A percentile compares a stretch with the other conserved stretches of the same genome.
Conservation (phyloP, 2,113 vertebrate species). For the Cardinalis cardinalis region DNA sequence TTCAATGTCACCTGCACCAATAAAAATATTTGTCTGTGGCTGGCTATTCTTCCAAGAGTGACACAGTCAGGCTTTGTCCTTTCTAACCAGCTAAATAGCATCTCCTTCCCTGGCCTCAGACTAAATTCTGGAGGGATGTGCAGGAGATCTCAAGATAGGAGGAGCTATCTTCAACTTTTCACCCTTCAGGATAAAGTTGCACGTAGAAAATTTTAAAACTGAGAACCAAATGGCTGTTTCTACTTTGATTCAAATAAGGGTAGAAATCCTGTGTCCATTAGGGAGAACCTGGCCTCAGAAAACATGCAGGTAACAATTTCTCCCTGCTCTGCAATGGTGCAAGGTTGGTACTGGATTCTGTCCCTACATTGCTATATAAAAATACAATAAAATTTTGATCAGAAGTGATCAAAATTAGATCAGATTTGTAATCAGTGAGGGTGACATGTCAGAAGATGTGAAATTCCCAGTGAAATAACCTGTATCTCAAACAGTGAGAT, state of each 20-base stretch:
- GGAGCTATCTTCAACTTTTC: not conserved
- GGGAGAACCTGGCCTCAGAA: not conserved
- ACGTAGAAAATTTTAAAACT: not conserved
- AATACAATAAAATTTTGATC: not conserved
- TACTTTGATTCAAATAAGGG: not conserved
- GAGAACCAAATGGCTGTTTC: not conserved
- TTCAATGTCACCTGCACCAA: not conserved
- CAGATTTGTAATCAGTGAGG: not conserved
- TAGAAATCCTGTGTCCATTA: not conserved
- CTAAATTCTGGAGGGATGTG: not conserved
- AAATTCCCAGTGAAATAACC: not conserved
- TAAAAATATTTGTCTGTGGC: not conserved
- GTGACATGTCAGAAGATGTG: not conserved
- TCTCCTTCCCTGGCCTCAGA: not conserved
- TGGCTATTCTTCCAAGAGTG: not conserved
- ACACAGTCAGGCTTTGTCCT: not conserved
- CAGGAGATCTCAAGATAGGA: not conserved
- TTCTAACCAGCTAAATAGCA: not conserved
- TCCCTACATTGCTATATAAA: rapidly evolving
- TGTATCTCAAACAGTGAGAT: not conserved
- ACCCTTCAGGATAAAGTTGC: not conserved
- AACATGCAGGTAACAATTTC: not conserved
- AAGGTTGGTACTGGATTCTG: not conserved
- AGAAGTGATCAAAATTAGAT: not conserved
- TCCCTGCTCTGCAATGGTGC: not conserved